Conservation (phyloP, 2,888 invertebrate species). For the Matsumyia berberina region DNA sequence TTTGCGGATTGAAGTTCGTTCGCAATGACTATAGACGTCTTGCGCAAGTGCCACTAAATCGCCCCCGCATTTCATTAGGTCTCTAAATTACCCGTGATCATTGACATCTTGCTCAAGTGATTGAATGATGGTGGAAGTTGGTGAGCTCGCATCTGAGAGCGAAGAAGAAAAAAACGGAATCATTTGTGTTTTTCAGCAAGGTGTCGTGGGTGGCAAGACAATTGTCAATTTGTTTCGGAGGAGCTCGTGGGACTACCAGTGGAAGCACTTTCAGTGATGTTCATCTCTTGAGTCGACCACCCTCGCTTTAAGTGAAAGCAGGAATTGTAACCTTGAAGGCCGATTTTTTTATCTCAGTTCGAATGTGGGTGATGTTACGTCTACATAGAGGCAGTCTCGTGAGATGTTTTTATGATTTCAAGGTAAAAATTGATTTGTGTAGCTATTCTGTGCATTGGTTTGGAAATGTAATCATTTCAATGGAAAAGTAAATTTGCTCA, state of each 20-base stretch:
- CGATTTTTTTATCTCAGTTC: background rate
- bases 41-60: conserved; percentile 22
- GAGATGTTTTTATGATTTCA: background rate
- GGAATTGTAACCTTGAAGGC: conserved; percentile 32
- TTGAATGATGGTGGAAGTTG: conserved; percentile 29
- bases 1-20: too few species aligned
- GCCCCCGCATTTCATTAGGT: conserved; percentile 61
- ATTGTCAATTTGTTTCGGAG: conserved; percentile 47
- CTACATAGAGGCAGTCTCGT: background rate
- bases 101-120: conserved; percentile 46
- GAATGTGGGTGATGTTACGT: conserved; percentile 25
- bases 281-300: conserved; percentile 39
- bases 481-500: too few species aligned
- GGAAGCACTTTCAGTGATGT: conserved; percentile 35
- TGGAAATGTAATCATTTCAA: too few species aligned
- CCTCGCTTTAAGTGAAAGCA: conserved; percentile 53
- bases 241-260: conserved; percentile 43
- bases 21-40: too few species aligned
- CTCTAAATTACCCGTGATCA: conserved; percentile 56
- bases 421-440: conserved; percentile 19
- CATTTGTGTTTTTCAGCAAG: conserved; percentile 29
- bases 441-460: background rate
- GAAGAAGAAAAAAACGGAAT: conserved; percentile 9
- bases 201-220: conserved; percentile 44
- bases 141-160: conserved; percentile 5